Evolutionary conservation across 1,140 invertebrate genomes (phyloP).

Genomic region (Linepithema humile): DNA sequence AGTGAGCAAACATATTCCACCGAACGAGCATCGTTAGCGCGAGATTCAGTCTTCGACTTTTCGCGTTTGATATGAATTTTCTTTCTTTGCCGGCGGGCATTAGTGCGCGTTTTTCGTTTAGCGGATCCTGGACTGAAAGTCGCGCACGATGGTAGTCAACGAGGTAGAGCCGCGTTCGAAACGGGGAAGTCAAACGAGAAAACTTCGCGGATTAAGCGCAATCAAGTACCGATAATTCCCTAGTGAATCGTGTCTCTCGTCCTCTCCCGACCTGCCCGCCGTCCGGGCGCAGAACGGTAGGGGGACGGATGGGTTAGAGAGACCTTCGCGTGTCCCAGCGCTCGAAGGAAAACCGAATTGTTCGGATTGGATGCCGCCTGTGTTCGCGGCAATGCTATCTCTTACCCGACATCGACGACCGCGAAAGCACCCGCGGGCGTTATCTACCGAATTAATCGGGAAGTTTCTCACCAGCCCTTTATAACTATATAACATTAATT

Average conservation of each 20-base stretch:
- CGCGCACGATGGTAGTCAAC: conserved; percentile 12
- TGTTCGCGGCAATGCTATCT: conserved; percentile 26
- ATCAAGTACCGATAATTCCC: conserved; percentile 73
- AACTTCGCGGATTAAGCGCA: conserved; percentile 73
- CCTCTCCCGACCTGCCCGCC: neutral
- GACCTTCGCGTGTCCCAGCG: conserved; percentile 32
- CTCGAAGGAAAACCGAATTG: conserved; percentile 49
- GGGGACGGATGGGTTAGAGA: conserved; percentile 23
- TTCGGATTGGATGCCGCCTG: conserved; percentile 43
- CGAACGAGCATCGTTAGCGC: conserved; percentile 63
- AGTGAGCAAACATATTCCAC: conserved; percentile 66
- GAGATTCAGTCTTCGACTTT: conserved; percentile 56
- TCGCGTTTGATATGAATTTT: conserved; percentile 70
- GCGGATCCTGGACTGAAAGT: conserved; percentile 41
- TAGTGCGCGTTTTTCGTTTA: conserved; percentile 61
- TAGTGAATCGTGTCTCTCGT: conserved; percentile 56
- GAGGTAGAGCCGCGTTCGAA: conserved; percentile 34
- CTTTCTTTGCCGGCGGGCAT: conserved; percentile 15
- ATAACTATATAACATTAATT: conserved; percentile 65
- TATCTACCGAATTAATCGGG: conserved; percentile 71
- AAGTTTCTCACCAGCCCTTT: conserved; percentile 41
- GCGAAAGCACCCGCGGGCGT: conserved; percentile 54
- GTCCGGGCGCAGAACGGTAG: neutral
- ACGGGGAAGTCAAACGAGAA: conserved; percentile 70
- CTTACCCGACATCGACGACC: conserved; percentile 48